These are phyloP conservation scores for Brachyptera risi DNA, from an alignment of 2,888 invertebrate species.

Conservation along the genomic window DNA sequence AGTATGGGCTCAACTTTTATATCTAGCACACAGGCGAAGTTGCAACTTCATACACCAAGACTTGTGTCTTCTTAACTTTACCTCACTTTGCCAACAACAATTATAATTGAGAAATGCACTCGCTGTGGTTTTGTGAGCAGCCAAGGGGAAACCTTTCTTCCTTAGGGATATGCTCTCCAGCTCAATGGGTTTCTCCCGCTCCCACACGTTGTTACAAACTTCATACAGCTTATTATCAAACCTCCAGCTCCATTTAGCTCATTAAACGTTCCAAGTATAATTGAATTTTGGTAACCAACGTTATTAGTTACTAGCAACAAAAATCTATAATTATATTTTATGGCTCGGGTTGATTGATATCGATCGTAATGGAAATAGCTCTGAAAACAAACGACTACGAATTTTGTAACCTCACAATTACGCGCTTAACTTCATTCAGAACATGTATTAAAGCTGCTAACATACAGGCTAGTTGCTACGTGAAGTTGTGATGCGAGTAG, in stretches of 20 bases:
- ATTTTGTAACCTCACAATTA: too few species aligned
- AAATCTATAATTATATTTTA: not conserved
- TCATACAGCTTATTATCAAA: slow-evolving; percentile 19
- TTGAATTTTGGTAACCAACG: not conserved
- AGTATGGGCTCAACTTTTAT: too few species aligned
- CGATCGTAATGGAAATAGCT: too few species aligned
- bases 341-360: not conserved
- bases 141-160: slow-evolving; percentile 12
- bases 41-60: too few species aligned
- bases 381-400: too few species aligned
- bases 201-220: slow-evolving; percentile 7
- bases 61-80: not conserved
- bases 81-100: slow-evolving; percentile 1
- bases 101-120: slow-evolving; percentile 14
- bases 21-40: too few species aligned
- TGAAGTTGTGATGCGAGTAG: too few species aligned
- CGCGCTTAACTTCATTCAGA: too few species aligned
- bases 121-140: slow-evolving; percentile 8
- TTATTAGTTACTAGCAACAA: not conserved
- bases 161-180: too few species aligned
- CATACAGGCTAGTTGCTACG: too few species aligned
- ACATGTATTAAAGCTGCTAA: too few species aligned
- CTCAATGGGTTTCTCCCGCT: slow-evolving; percentile 15
- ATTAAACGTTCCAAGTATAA: slow-evolving; percentile 1
- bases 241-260: slow-evolving; percentile 13